Conservation (phyloP, 2,797 vertebrate species). For the Falco rusticolus region DNA sequence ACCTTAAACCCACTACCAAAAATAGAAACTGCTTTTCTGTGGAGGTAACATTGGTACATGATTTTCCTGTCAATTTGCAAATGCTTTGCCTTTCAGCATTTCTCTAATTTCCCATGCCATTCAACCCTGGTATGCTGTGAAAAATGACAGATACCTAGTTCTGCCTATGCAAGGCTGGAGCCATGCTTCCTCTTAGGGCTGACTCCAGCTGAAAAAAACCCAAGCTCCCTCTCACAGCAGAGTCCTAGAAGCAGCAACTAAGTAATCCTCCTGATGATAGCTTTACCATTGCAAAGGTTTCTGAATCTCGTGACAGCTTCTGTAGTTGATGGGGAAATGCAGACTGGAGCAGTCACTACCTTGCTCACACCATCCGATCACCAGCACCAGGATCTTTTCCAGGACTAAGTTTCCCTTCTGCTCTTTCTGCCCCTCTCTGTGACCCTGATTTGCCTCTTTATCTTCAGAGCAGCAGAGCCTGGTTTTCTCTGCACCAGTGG, state of each 20-base stretch:
- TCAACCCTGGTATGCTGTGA: background rate
- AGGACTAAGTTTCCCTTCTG: background rate
- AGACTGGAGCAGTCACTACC: background rate
- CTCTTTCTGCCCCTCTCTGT: background rate
- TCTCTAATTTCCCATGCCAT: background rate
- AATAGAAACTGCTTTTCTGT: background rate
- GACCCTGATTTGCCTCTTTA: background rate
- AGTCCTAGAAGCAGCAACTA: background rate
- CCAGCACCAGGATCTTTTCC: background rate
- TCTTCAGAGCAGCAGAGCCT: background rate
- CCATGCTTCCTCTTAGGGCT: background rate
- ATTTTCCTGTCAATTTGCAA: background rate
- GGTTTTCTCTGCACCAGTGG: background rate
- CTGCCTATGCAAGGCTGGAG: background rate
- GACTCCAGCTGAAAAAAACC: background rate
- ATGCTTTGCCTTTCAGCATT: background rate
- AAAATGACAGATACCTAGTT: background rate
- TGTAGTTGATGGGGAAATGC: background rate
- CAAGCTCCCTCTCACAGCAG: background rate
- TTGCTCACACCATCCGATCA: accelerated
- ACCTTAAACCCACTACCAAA: background rate
- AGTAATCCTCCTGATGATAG: background rate
- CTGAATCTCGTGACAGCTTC: background rate
- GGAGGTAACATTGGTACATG: background rate
- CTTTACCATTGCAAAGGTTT: background rate